Evolutionary conservation across 2,888 invertebrate species (phyloP).

Genomic region (Pseudanteris insignis): DNA sequence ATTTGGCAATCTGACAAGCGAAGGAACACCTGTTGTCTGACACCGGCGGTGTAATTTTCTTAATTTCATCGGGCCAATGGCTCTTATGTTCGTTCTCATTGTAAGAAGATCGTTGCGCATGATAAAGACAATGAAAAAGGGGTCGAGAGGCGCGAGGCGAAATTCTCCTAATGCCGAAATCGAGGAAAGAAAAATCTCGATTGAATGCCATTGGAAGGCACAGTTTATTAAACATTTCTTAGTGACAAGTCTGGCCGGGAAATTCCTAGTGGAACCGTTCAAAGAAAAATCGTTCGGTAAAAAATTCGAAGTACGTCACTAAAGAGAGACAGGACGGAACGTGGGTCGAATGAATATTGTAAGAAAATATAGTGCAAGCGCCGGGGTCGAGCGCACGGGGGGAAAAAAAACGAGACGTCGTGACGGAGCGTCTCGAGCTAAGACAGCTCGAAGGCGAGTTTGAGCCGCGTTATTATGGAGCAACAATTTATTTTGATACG

Average conservation of each 20-base stretch:
- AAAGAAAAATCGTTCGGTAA: slow-evolving; percentile 42
- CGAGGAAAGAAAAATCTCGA: slow-evolving; percentile 37
- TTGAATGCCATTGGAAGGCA: slow-evolving; percentile 40
- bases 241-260: slow-evolving; percentile 34
- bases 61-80: slow-evolving; percentile 15
- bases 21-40: slow-evolving; percentile 21
- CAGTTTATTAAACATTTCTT: slow-evolving; percentile 47
- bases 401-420: slow-evolving; percentile 17
- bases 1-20: slow-evolving; percentile 6
- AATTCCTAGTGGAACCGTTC: slow-evolving; percentile 42
- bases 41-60: slow-evolving; percentile 11
- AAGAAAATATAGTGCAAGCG: slow-evolving; percentile 38
- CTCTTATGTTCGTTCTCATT: too few species aligned
- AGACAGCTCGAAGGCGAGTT: slow-evolving; percentile 26
- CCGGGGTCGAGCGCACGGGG: background rate
- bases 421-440: slow-evolving; percentile 27
- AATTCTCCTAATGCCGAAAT: slow-evolving; percentile 25
- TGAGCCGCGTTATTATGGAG: slow-evolving; percentile 17
- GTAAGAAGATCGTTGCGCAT: slow-evolving; percentile 3
- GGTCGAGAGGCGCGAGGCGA: slow-evolving; percentile 7
- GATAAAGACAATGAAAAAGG: slow-evolving; percentile 30
- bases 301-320: slow-evolving; percentile 44
- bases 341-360: slow-evolving; percentile 46
- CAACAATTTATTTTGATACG: slow-evolving; percentile 15
- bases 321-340: slow-evolving; percentile 38